phyloP scores from a whole-genome alignment of 2,113 vertebrate genomes.

The Petaurus breviceps region DNA sequence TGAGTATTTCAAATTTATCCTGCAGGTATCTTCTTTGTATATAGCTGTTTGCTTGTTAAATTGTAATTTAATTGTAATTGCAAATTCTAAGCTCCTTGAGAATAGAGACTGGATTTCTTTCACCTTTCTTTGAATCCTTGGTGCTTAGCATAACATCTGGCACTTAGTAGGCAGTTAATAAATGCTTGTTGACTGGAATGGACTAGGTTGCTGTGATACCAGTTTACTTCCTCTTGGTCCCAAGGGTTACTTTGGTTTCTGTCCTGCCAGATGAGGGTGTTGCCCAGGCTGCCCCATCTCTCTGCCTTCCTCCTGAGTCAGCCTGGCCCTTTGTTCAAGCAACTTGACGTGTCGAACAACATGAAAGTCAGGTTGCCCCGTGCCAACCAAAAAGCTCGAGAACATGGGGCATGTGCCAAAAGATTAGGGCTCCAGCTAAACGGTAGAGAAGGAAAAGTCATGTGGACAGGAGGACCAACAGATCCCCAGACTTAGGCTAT shows the following conservation, averaged over 20 bases:
- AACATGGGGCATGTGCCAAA: neutral
- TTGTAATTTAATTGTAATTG: neutral
- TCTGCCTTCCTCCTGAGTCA: conserved; percentile 49
- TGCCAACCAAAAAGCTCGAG: neutral
- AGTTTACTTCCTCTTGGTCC: conserved; percentile 11
- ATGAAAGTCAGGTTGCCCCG: neutral
- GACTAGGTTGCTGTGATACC: conserved; percentile 4
- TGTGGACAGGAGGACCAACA: neutral
- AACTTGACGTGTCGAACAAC: neutral
- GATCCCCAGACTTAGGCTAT: neutral
- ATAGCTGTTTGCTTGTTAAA: neutral
- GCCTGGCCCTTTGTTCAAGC: neutral
- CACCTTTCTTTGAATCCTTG: neutral
- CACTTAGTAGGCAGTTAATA: neutral
- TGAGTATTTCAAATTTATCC: neutral
- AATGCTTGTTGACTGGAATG: neutral
- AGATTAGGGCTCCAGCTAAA: neutral
- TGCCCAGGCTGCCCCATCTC: neutral
- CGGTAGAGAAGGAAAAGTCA: neutral
- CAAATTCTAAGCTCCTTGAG: neutral
- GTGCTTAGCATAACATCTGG: neutral
- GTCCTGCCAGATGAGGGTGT: neutral
- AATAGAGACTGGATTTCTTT: neutral
- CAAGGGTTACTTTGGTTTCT: neutral
- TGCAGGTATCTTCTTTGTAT: neutral